These are phyloP conservation scores for Montipora cactus DNA, from an alignment of 64 coral and sea anemone species.

Conservation along the genomic window DNA sequence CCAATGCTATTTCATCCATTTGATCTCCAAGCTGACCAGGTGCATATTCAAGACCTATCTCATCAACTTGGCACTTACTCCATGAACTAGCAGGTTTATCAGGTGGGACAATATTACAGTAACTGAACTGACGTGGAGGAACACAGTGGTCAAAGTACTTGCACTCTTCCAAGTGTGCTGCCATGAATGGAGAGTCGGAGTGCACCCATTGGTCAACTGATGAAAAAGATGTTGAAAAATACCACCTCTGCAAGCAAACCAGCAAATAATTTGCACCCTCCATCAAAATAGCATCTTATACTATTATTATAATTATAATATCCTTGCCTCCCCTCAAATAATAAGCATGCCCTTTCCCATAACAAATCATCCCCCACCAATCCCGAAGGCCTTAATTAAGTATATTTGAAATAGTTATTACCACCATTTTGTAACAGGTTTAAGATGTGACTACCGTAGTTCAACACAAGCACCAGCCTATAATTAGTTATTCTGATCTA, in stretches of 20 bases:
- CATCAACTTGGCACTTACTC: background rate
- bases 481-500: too few species aligned
- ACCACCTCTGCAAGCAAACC: constrained; percentile 83
- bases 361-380: too few species aligned
- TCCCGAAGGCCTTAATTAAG: too few species aligned
- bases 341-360: too few species aligned
- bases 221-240: constrained; percentile 82
- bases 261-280: background rate
- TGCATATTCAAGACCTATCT: constrained; percentile 28
- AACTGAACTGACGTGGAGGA: constrained; percentile 70
- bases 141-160: constrained; percentile 80
- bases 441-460: too few species aligned
- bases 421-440: too few species aligned
- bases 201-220: constrained; percentile 83
- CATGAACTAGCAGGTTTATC: background rate
- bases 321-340: too few species aligned
- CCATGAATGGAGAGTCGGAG: constrained; percentile 82
- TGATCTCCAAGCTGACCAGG: background rate
- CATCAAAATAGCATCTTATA: too few species aligned
- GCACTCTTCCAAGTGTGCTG: constrained; percentile 87
- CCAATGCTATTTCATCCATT: constrained; percentile 5
- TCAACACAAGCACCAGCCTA: too few species aligned
- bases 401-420: too few species aligned
- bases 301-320: too few species aligned
- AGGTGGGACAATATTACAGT: constrained; percentile 20